A percentile compares a stretch with the other conserved stretches of the same genome.
These are phyloP conservation scores for Epinephelus moara DNA, from an alignment of 2,113 vertebrate species.

Conservation along the genomic window DNA sequence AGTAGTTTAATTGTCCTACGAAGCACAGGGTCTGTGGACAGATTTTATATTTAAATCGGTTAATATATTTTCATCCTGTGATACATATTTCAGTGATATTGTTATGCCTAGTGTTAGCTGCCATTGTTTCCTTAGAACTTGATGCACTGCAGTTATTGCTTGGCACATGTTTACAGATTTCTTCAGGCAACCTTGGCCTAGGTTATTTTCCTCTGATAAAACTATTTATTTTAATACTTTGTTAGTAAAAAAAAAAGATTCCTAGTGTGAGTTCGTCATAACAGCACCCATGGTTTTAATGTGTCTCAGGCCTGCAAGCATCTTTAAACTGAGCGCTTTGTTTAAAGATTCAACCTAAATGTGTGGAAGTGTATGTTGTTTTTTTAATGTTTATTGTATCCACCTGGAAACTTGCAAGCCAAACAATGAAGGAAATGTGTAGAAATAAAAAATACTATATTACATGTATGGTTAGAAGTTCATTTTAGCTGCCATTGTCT, in stretches of 20 bases:
- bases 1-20: conserved; percentile 6
- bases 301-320: conserved; percentile 25
- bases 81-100: conserved; percentile 25
- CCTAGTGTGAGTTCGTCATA: not conserved
- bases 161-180: conserved; percentile 56
- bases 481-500: conserved; percentile 24
- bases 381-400: conserved; percentile 34
- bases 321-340: conserved; percentile 37
- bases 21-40: not conserved
- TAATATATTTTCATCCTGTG: conserved; percentile 51
- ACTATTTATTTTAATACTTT: conserved; percentile 56
- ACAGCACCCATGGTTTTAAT: conserved; percentile 15
- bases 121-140: conserved; percentile 34
- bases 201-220: not conserved
- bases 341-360: conserved; percentile 10
- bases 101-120: conserved; percentile 13
- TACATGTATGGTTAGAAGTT: conserved; percentile 1
- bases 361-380: not conserved
- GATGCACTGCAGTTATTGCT: conserved; percentile 28
- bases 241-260: not conserved
- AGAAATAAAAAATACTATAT: conserved; percentile 30
- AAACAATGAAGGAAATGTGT: conserved; percentile 16
- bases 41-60: conserved; percentile 51
- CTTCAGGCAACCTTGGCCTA: not conserved
- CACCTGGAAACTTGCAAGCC: not conserved